Conservation (phyloP, 2,888 invertebrate species). For the Diogma glabrata region DNA sequence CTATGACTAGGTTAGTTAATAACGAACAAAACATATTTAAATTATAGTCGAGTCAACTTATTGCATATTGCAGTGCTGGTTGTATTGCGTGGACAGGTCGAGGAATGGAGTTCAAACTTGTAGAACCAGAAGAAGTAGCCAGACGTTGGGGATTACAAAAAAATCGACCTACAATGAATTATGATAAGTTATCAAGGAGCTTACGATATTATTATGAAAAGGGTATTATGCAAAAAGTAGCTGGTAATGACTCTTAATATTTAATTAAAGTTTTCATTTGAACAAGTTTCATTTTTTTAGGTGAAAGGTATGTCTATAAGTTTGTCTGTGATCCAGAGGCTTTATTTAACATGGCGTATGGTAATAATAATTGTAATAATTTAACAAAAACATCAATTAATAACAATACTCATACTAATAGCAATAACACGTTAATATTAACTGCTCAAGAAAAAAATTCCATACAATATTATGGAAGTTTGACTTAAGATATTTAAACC, state of each 20-base stretch:
- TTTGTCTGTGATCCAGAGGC: constrained; percentile 94
- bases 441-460: constrained; percentile 7
- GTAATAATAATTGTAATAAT: constrained; percentile 16
- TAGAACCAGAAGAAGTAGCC: constrained; percentile 94
- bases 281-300: constrained; percentile 32
- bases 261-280: background rate
- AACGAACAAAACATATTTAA: constrained; percentile 1
- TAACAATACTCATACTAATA: constrained; percentile 2
- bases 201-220: constrained; percentile 95
- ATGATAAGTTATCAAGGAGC: constrained; percentile 88
- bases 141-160: constrained; percentile 93
- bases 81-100: constrained; percentile 93
- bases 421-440: constrained; percentile 3
- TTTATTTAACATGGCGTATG: constrained; percentile 70
- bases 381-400: background rate
- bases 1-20: constrained; percentile 37
- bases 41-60: background rate
- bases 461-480: constrained; percentile 1
- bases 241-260: constrained; percentile 41
- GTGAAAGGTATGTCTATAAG: constrained; percentile 92
- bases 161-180: constrained; percentile 95
- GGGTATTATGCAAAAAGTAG: constrained; percentile 98
- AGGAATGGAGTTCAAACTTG: constrained; percentile 90
- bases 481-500: background rate
- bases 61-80: constrained; percentile 44